These are phyloP conservation scores for Platypus cylindrus DNA, from an alignment of 2,888 invertebrate genomes.

Conservation along the genomic window DNA sequence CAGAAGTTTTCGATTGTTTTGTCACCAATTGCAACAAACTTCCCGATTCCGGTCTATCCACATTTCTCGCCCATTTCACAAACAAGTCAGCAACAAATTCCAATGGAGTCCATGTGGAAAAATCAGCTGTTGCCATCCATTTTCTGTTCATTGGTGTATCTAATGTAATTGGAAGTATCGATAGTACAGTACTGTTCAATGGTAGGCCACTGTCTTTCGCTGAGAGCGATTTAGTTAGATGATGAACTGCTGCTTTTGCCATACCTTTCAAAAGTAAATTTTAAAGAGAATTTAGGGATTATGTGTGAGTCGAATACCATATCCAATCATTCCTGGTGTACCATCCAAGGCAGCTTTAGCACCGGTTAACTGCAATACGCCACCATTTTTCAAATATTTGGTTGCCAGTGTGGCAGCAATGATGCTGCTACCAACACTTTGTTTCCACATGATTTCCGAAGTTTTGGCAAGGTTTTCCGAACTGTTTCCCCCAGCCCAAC, in stretches of 20 bases:
- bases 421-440: constrained; percentile 94
- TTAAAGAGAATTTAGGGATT: background rate
- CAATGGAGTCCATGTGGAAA: constrained; percentile 83
- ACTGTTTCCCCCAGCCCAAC: constrained; percentile 96
- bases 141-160: constrained; percentile 96
- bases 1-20: constrained; percentile 70
- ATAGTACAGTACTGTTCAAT: constrained; percentile 55
- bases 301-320: no score
- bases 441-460: constrained; percentile 91
- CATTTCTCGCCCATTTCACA: constrained; percentile 71
- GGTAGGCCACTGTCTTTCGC: constrained; percentile 77
- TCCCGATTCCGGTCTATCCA: constrained; percentile 72
- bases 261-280: constrained; percentile 22
- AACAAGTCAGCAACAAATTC: constrained; percentile 73
- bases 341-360: constrained; percentile 83
- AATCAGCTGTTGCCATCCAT: constrained; percentile 92
- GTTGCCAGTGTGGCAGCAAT: constrained; percentile 83
- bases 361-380: constrained; percentile 86
- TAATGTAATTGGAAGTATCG: constrained; percentile 83
- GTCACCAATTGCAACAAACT: constrained; percentile 84
- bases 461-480: constrained; percentile 81
- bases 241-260: constrained; percentile 91
- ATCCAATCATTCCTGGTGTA: constrained; percentile 60
- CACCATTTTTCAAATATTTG: constrained; percentile 73
- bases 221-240: constrained; percentile 80